Percentiles rank a stretch among this genome's conserved stretches.
Conservation (phyloP, 2,113 vertebrate species). For the Colinus virginianus region DNA sequence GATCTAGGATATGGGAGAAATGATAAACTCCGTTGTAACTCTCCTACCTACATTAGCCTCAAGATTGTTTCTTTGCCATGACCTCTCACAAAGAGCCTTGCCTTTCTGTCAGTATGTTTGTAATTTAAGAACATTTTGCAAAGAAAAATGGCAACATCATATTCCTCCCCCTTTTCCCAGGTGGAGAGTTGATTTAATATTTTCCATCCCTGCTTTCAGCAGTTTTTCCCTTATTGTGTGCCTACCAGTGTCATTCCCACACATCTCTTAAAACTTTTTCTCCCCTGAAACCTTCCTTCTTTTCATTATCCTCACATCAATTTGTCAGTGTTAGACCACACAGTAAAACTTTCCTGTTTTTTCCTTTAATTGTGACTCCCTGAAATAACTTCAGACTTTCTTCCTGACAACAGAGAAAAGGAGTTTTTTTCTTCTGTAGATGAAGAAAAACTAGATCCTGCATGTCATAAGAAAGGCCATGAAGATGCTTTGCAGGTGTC, state of each 20-base stretch:
- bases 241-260: conserved; percentile 18
- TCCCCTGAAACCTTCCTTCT: background rate
- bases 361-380: background rate
- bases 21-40: background rate
- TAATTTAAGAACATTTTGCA: background rate
- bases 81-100: background rate
- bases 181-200: background rate
- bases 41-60: background rate
- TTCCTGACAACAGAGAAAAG: background rate
- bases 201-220: conserved; percentile 18
- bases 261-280: conserved; percentile 10
- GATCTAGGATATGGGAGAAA: background rate
- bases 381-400: background rate
- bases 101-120: background rate
- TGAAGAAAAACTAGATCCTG: background rate
- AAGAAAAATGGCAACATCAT: background rate
- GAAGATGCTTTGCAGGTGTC: background rate
- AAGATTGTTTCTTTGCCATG: background rate
- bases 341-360: background rate
- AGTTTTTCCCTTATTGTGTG: background rate
- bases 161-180: background rate
- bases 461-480: background rate
- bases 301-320: background rate
- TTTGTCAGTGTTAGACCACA: background rate
- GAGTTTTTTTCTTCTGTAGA: background rate